Evolutionary conservation across 53 echinoderm and acorn worm species (phyloP), one percentile per base, ranked within the genome.

Genomic region (Luidia sarsii): DNA sequence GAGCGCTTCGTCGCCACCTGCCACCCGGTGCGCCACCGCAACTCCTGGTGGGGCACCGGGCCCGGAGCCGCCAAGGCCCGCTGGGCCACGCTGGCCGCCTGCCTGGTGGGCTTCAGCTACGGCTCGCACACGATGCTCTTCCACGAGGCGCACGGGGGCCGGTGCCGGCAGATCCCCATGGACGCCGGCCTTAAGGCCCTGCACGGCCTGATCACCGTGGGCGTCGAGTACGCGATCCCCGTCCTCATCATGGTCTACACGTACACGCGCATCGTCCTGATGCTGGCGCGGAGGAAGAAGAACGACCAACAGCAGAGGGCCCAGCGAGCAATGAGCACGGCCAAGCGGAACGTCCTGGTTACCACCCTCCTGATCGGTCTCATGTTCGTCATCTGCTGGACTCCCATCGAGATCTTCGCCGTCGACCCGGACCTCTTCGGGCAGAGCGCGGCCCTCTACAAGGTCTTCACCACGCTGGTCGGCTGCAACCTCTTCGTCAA

Each of bases 221-320:
- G 84, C 49, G 64, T 86, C 4, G 89, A 92, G 50, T 87, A 87
- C 46, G 16, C 70, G 6, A 50, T 90, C 5, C 93, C 89, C 7
- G 50, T 89, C 8, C 3, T 39, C 48, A 89, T 89, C 67, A 71
- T 89, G 80, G 82, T 77, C 20, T 48, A 74, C 50, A 75, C 93
- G 14, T 92, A 92, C 73, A 60, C 57, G 13, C 77, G 71, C 51
- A 92, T 92, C 31, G 74, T 92, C 24, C 36, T 83, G 20, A 89
- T 79, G 71, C 89, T 92, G 8, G 68, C 70, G 28, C 71, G 55
- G 35, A 87, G 87, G 60, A 14, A n/a, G 19, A 53, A 15, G 16
- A 62, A 33, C 19, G 33, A 32, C 2, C 13, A 15, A 7, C 30
- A 36, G 2, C 36, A 3, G 35, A 23, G 34, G 15, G 53, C 31